phyloP scores from a whole-genome alignment of 2,888 invertebrate species.

The Dryomyza anilis region DNA sequence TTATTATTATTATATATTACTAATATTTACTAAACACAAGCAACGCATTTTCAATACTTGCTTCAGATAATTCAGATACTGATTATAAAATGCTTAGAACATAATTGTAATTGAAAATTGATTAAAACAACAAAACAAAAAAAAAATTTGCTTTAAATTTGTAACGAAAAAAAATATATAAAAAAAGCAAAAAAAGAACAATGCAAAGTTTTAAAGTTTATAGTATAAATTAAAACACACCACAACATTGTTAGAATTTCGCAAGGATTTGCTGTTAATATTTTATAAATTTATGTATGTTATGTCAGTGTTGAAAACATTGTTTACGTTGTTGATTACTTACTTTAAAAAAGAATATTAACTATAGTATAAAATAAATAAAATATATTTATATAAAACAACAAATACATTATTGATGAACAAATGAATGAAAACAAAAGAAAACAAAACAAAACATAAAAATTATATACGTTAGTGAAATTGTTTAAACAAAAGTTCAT shows the following conservation, averaged over 20 bases:
- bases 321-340: conserved; percentile 1
- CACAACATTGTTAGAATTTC: background rate
- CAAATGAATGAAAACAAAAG: background rate
- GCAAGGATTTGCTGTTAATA: conserved; percentile 10
- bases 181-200: too few relatives aligned
- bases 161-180: too few relatives aligned
- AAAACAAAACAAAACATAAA: background rate
- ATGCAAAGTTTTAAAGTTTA: too few relatives aligned
- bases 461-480: background rate
- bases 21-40: too few relatives aligned
- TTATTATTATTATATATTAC: too few relatives aligned
- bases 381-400: background rate
- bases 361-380: background rate
- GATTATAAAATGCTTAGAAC: too few relatives aligned
- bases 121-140: too few relatives aligned
- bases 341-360: background rate
- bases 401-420: conserved; percentile 1
- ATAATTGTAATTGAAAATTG: too few relatives aligned
- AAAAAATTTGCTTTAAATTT: too few relatives aligned
- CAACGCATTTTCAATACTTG: too few relatives aligned
- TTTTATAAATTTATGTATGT: conserved; percentile 6
- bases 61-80: too few relatives aligned
- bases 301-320: conserved; percentile 1
- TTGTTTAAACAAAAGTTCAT: conserved; percentile 1
- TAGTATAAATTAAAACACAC: too few relatives aligned